phyloP scores from a whole-genome alignment of 2,113 vertebrate genomes.

The Elaphurus davidianus region DNA sequence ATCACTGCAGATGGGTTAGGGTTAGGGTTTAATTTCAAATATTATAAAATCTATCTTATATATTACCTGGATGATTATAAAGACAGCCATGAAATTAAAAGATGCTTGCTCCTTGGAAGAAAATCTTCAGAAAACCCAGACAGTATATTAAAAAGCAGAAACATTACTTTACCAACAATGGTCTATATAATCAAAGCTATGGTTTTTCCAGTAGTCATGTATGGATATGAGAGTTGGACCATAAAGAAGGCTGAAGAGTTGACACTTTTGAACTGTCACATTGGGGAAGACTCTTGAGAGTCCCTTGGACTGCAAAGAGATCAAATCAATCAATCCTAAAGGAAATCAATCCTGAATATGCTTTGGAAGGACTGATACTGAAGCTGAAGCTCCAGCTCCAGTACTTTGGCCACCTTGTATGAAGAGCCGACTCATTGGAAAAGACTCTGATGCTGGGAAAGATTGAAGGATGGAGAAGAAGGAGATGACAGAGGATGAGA shows the following conservation, averaged over 20 bases:
- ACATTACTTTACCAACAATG: not conserved
- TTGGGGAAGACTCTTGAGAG: not conserved
- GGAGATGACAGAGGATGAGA: accelerated
- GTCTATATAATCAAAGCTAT: not conserved
- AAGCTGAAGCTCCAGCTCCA: not conserved
- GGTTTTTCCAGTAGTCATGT: not conserved
- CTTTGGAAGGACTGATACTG: not conserved
- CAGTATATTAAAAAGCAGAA: not conserved
- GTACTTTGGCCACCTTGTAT: not conserved
- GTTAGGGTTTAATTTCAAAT: not conserved
- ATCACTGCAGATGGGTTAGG: not conserved
- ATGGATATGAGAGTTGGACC: not conserved
- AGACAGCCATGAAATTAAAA: not conserved
- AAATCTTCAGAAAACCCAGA: not conserved
- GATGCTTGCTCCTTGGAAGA: not conserved
- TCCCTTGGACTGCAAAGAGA: not conserved
- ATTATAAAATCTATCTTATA: not conserved
- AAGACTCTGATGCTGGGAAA: not conserved
- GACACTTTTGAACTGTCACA: not conserved
- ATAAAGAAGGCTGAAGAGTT: not conserved
- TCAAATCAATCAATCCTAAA: not conserved
- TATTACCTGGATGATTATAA: not conserved
- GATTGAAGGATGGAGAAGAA: not conserved
- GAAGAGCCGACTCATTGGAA: not conserved
- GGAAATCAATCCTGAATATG: not conserved